phyloP scores from a whole-genome alignment of 2,797 vertebrate species.

The Catharus ustulatus region DNA sequence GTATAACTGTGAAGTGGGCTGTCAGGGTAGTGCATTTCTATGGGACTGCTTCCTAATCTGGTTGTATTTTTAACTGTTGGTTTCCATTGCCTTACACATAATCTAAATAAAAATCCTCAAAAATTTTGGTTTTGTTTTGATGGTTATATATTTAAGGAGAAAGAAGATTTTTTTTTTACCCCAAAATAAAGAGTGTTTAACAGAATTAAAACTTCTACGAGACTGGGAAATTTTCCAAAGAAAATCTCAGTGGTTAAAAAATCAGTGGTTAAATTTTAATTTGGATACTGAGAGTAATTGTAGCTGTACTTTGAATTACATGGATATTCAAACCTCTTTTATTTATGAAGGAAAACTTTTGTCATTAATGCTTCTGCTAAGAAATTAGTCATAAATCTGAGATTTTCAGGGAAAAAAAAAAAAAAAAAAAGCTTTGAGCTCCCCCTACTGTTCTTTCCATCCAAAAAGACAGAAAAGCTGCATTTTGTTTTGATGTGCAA shows the following conservation, averaged over 20 bases:
- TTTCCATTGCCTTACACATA: neutral
- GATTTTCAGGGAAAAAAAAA: neutral
- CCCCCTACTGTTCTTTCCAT: neutral
- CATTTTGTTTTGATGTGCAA: neutral
- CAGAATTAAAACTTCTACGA: neutral
- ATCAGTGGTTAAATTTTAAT: neutral
- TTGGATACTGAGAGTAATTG: neutral
- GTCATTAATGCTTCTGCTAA: neutral
- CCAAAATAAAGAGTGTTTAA: neutral
- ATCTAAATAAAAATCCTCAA: neutral
- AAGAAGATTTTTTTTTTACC: neutral
- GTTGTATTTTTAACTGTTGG: neutral
- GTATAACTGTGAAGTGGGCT: neutral
- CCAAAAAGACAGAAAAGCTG: neutral
- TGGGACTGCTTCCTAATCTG: neutral
- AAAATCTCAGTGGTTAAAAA: neutral
- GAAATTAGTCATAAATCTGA: neutral
- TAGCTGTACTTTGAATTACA: neutral
- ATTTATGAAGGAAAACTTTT: neutral
- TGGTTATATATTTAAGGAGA: neutral
- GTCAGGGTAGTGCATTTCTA: neutral
- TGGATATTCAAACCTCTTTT: neutral
- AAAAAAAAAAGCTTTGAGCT: neutral
- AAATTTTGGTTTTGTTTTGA: neutral
- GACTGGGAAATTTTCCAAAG: neutral